Conservation (phyloP, 2,888 invertebrate species). For the Diarsia rubi region DNA sequence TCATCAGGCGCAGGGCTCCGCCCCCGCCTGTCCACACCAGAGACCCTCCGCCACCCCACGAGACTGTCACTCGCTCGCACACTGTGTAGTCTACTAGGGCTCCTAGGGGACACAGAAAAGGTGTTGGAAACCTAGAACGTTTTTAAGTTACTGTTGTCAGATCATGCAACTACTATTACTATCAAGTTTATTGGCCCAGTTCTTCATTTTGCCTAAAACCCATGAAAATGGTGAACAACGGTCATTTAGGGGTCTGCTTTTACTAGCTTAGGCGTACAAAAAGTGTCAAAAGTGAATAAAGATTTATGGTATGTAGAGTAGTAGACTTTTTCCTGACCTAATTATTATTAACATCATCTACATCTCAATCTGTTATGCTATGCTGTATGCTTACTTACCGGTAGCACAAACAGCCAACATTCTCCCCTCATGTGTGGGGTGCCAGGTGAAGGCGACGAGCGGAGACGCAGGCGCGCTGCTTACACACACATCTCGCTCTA, state of each 20-base stretch:
- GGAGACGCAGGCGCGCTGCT: slow-evolving; percentile 79
- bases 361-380: not conserved
- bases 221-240: not conserved
- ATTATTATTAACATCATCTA: not conserved
- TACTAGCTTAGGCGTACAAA: not conserved
- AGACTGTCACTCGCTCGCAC: slow-evolving; percentile 95
- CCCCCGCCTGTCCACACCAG: slow-evolving; percentile 93
- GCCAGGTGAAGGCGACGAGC: slow-evolving; percentile 96
- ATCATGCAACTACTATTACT: not conserved
- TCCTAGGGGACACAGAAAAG: slow-evolving; percentile 78
- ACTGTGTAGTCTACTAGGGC: slow-evolving; percentile 94
- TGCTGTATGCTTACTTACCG: slow-evolving; percentile 29
- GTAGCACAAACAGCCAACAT: slow-evolving; percentile 92
- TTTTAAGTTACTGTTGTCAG: not conserved
- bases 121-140: not conserved
- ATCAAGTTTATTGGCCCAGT: not conserved
- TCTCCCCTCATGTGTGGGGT: slow-evolving; percentile 95
- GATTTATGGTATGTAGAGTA: not conserved
- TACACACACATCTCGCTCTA: slow-evolving; percentile 82
- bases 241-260: not conserved
- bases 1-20: slow-evolving; percentile 85
- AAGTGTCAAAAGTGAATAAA: not conserved
- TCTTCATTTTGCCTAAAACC: not conserved
- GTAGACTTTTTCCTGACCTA: not conserved
- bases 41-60: slow-evolving; percentile 93